phyloP scores from a whole-genome alignment of 2,113 vertebrate genomes.

The Aix galericulata region DNA sequence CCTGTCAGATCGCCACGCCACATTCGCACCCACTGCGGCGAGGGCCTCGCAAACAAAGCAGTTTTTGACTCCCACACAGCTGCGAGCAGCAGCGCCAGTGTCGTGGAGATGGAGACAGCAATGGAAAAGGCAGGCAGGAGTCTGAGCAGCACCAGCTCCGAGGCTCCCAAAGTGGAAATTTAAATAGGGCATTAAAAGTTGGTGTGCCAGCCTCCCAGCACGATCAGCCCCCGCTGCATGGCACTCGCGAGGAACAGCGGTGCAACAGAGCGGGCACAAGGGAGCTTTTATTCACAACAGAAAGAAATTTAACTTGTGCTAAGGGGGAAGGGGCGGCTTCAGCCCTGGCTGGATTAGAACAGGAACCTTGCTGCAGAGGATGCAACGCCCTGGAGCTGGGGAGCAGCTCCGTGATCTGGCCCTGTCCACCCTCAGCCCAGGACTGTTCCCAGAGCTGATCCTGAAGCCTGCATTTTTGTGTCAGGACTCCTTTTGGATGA shows the following conservation, averaged over 20 bases:
- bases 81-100: rapidly evolving
- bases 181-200: neutral
- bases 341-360: neutral
- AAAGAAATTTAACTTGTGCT: neutral
- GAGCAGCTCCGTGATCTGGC: neutral
- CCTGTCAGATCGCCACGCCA: too few species aligned
- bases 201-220: neutral
- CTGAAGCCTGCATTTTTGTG: neutral
- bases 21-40: neutral
- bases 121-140: rapidly evolving
- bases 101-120: neutral
- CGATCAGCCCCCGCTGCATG: rapidly evolving
- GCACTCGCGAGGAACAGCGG: neutral
- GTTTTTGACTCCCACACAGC: neutral
- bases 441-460: neutral
- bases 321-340: neutral
- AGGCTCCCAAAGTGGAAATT: rapidly evolving
- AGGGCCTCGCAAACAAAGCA: neutral
- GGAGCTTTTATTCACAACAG: neutral
- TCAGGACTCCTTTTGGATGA: neutral
- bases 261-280: rapidly evolving
- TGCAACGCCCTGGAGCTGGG: neutral
- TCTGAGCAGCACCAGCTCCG: neutral
- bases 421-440: neutral
- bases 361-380: neutral